These are phyloP conservation scores for Chrysocyon brachyurus DNA, from an alignment of 2,797 vertebrate species.

Conservation along the genomic window DNA sequence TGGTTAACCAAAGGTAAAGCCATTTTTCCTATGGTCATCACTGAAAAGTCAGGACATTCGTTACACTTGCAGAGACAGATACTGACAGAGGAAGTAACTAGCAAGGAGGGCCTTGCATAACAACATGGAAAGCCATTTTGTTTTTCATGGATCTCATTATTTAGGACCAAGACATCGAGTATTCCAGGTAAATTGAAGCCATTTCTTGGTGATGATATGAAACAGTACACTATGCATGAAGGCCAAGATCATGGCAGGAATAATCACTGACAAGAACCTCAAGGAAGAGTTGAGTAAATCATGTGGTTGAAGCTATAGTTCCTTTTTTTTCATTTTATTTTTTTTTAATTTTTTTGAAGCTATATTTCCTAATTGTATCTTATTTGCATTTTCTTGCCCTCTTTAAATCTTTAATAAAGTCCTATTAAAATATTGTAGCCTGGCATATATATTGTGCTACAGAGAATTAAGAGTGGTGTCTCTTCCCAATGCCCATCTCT, in stretches of 20 bases:
- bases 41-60: not conserved
- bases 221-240: not conserved
- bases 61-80: not conserved
- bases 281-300: not conserved
- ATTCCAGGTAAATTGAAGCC: not conserved
- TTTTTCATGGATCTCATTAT: not conserved
- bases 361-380: not conserved
- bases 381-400: not conserved
- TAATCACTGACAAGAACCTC: not conserved
- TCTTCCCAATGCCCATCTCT: not conserved
- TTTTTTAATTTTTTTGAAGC: no score
- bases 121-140: not conserved
- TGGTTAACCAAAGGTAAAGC: not conserved
- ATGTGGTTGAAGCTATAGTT: not conserved
- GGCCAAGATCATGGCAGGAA: not conserved
- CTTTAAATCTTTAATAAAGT: not conserved
- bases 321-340: not conserved
- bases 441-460: not conserved
- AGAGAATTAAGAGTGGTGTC: not conserved
- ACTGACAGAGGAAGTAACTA: not conserved
- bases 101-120: not conserved
- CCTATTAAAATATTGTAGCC: not conserved
- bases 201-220: not conserved
- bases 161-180: not conserved
- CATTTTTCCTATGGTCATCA: not conserved